phyloP scores from a whole-genome alignment of 2,888 invertebrate genomes.

The Electrophaes corylata region DNA sequence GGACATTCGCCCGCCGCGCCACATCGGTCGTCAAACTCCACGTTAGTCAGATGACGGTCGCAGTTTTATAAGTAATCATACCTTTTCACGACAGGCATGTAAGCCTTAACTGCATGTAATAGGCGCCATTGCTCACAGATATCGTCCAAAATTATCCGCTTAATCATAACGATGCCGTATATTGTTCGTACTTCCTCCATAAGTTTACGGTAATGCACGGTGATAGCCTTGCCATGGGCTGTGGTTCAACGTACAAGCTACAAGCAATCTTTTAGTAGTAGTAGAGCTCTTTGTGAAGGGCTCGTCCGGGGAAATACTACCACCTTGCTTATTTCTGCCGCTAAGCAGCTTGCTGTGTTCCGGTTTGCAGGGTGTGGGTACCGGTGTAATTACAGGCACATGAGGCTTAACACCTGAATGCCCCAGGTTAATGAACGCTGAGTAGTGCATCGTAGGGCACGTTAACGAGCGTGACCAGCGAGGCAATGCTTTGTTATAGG shows the following conservation, averaged over 20 bases:
- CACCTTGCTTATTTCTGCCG: no score
- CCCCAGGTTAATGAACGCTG: no score
- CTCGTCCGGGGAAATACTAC: no score
- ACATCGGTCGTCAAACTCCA: background rate
- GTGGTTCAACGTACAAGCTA: constrained; percentile 36
- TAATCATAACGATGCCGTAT: constrained; percentile 63
- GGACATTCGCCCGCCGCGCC: no score
- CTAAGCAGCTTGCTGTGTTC: no score
- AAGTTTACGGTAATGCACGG: constrained; percentile 54
- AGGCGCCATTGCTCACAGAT: constrained; percentile 51
- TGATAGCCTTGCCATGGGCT: constrained; percentile 39
- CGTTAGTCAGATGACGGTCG: background rate
- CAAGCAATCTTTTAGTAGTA: background rate
- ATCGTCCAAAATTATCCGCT: constrained; percentile 62
- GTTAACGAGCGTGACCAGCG: no score
- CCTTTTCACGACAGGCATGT: constrained; percentile 25
- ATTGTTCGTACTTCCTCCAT: constrained; percentile 55
- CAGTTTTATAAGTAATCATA: background rate
- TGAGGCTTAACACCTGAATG: no score
- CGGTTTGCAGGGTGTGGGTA: no score
- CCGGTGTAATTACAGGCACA: no score
- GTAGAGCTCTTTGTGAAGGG: no score
- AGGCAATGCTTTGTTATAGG: no score
- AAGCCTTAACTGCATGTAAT: constrained; percentile 48
- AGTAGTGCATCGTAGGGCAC: no score